Base-by-base conservation (phyloP, 2,113 vertebrate genomes). In the Heloderma charlesbogerti region DNA sequence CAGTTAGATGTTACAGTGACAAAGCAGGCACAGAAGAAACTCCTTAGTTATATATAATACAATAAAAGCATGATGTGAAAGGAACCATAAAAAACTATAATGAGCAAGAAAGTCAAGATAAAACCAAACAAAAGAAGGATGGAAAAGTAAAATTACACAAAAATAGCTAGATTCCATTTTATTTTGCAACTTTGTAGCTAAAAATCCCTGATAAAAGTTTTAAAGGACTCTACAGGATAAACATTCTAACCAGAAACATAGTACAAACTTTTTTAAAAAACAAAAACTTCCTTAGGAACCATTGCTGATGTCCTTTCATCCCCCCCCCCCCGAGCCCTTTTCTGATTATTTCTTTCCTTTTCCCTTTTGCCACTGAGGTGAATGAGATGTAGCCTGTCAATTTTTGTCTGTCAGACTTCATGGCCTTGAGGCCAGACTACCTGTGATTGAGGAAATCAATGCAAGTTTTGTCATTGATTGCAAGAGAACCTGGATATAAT, bases 401-500 rank as follows among this genome's bases (percentile, higher is more conserved):
- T 85, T 84, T 66, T 31, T 67, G 40, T 84, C 40, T 45, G 29
- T 85, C 82, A 78, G 54, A 78, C 71, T 77, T 90, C 34, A 29
- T 85, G 71, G 81, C 57, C 89, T 77, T 90, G 57, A 85, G 89
- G 40, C 51, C 88, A 90, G 71, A 48, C 81, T 87, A 77, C 75
- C 4, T 0, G 0, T 15, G 75, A 88, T 4, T 88, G 75, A 88
- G 40, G 40, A 78, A 79, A 79, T 79, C 87, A 67, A 88, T 88
- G 57, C 15, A 48, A 34, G 75, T 45, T 77, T 79, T 88, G 57
- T 48, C 60, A 79, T n/a, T 88, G 87, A 88, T 80, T 88, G 20
- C 29, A 79, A 80, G 43, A 88, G 75, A 80, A 67, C 60, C 60
- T 51, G 57, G 60, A 79, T 67, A 51, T 66, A 88, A 80, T 79